Conservation (phyloP, 2,888 invertebrate species). For the Lordiphosa andalusiaca region DNA sequence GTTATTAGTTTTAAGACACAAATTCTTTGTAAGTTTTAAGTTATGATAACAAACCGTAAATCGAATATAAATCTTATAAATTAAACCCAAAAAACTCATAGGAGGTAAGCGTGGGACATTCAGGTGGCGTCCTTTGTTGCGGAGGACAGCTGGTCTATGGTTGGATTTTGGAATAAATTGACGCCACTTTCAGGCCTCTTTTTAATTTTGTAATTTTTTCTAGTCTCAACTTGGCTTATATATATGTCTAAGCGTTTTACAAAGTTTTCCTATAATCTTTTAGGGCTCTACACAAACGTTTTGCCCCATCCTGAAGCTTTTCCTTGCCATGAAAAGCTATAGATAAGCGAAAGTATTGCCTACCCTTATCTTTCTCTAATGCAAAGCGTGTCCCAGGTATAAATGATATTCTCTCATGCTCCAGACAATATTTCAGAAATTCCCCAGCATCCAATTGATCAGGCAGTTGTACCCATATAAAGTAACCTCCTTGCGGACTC, state of each 20-base stretch:
- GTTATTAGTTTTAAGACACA: slow-evolving; percentile 1
- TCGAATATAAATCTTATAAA: background rate
- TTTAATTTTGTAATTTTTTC: no score
- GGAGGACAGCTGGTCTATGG: no score
- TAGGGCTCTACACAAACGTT: slow-evolving; percentile 79
- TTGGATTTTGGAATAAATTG: no score
- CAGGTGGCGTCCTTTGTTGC: no score
- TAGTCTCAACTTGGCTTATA: no score
- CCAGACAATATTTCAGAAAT: slow-evolving; percentile 80
- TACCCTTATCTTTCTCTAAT: slow-evolving; percentile 62
- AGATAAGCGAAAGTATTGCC: slow-evolving; percentile 81
- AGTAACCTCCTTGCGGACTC: slow-evolving; percentile 83
- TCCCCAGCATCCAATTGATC: slow-evolving; percentile 70
- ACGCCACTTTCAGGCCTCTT: no score
- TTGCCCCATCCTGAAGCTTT: slow-evolving; percentile 76
- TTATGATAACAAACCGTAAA: slow-evolving; percentile 5
- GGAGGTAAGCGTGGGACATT: no score
- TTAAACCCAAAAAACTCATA: slow-evolving; percentile 13
- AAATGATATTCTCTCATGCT: slow-evolving; percentile 80
- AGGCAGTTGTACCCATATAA: slow-evolving; percentile 83
- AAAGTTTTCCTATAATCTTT: slow-evolving; percentile 55
- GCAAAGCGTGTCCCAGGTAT: slow-evolving; percentile 81
- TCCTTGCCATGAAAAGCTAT: slow-evolving; percentile 81
- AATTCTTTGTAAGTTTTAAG: slow-evolving; percentile 9
- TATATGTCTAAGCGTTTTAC: no score